phyloP scores from a whole-genome alignment of 2,888 invertebrate genomes.

The Mesopsocus fuscifrons region DNA sequence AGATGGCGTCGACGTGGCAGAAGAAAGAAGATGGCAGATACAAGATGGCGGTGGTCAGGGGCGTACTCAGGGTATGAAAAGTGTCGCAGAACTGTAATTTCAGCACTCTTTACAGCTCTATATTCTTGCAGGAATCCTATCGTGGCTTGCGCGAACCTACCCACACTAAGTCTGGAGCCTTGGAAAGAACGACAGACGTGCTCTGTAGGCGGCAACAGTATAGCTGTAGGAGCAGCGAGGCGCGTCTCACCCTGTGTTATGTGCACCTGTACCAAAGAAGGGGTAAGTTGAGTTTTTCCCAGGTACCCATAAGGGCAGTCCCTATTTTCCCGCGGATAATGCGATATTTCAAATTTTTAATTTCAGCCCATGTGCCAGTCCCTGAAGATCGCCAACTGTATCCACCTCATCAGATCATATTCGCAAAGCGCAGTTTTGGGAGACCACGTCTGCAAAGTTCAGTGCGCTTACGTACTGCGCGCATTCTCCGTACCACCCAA shows the following conservation, averaged over 20 bases:
- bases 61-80: too few relatives aligned
- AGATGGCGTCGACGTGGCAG: too few relatives aligned
- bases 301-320: too few relatives aligned
- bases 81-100: too few relatives aligned
- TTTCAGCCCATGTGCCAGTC: slow-evolving; percentile 29
- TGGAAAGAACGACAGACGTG: slow-evolving; percentile 35
- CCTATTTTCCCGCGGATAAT: too few relatives aligned
- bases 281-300: slow-evolving; percentile 23
- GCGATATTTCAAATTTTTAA: too few relatives aligned
- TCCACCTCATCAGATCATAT: slow-evolving; percentile 24
- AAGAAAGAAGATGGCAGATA: too few relatives aligned
- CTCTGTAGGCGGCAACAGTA: slow-evolving; percentile 23
- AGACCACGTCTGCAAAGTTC: slow-evolving; percentile 30
- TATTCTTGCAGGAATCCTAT: slow-evolving; percentile 42
- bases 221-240: slow-evolving; percentile 25
- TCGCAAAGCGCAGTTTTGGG: slow-evolving; percentile 25
- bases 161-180: slow-evolving; percentile 36
- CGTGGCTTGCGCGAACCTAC: slow-evolving; percentile 40
- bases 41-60: too few relatives aligned
- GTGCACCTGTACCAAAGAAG: slow-evolving; percentile 31
- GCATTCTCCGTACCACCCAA: slow-evolving; percentile 20
- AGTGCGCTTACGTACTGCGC: slow-evolving; percentile 29
- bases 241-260: slow-evolving; percentile 29
- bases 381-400: slow-evolving; percentile 28
- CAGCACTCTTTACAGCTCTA: too few relatives aligned